A percentile compares a stretch with the other conserved stretches of the same genome.
These are phyloP conservation scores for Sebastes hubbsi DNA, from an alignment of 2,797 vertebrate genomes.

Conservation along the genomic window DNA sequence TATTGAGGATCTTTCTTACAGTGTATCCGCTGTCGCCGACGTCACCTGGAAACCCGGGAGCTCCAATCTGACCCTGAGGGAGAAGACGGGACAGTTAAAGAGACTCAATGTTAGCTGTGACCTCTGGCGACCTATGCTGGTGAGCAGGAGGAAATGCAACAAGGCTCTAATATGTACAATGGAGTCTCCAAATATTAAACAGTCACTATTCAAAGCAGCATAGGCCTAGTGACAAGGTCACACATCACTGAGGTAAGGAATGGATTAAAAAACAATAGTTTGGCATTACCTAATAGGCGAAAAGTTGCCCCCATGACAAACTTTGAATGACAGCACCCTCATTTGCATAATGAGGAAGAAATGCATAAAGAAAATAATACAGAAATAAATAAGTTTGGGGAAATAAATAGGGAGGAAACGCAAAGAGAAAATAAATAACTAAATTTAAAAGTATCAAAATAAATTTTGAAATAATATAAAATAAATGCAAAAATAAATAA, in stretches of 20 bases:
- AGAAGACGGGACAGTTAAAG: neutral
- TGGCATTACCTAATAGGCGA: too few species aligned
- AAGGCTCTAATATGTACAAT: neutral
- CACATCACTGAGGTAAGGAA: neutral
- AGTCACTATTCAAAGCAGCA: neutral
- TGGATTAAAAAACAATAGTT: too few species aligned
- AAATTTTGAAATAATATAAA: too few species aligned
- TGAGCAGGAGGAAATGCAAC: neutral
- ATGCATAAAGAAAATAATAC: too few species aligned
- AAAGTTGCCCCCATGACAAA: too few species aligned
- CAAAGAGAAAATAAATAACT: too few species aligned
- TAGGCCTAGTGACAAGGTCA: neutral
- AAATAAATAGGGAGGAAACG: too few species aligned
- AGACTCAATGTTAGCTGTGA: neutral
- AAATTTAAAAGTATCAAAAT: too few species aligned
- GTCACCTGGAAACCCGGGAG: slow-evolving; percentile 78
- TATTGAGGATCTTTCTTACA: slow-evolving; percentile 54
- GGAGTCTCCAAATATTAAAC: neutral
- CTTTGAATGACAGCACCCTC: too few species aligned
- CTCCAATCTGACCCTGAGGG: slow-evolving; percentile 80
- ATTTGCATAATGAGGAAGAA: too few species aligned
- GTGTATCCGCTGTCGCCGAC: slow-evolving; percentile 78
- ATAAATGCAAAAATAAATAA: too few species aligned
- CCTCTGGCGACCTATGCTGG: neutral
- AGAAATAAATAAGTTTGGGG: too few species aligned